A percentile compares a stretch with the other conserved stretches of the same genome.
Evolutionary conservation across 2,113 vertebrate species (phyloP).

Genomic region (Pollimyrus isidori): DNA sequence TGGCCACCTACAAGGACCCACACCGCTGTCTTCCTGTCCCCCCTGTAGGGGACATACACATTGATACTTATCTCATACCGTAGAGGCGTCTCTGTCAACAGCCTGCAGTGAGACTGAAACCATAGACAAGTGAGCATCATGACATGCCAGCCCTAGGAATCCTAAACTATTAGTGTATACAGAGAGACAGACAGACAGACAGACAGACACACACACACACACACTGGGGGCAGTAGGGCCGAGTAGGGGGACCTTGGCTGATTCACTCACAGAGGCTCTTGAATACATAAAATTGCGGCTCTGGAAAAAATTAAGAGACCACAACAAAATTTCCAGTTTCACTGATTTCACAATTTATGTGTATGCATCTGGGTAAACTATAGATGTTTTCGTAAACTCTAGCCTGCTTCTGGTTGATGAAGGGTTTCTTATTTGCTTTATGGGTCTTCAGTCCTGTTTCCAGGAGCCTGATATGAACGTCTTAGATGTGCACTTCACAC

Average conservation of each 20-base stretch:
- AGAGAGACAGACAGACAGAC: not conserved
- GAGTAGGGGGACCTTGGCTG: not conserved
- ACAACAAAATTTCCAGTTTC: not conserved
- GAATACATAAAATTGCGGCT: not conserved
- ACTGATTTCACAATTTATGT: too few relatives aligned
- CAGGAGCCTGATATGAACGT: too few relatives aligned
- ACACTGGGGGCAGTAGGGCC: not conserved
- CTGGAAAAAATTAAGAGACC: too few relatives aligned
- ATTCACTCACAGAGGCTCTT: not conserved
- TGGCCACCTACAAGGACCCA: not conserved
- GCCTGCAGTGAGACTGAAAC: not conserved
- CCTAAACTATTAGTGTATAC: not conserved
- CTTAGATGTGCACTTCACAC: too few relatives aligned
- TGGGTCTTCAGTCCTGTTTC: too few relatives aligned
- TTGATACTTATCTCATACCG: not conserved
- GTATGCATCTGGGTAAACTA: too few relatives aligned
- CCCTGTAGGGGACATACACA: not conserved
- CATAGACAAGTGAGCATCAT: not conserved
- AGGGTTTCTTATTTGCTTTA: too few relatives aligned
- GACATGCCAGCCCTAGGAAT: not conserved
- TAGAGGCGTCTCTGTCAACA: not conserved
- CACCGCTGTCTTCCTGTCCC: not conserved
- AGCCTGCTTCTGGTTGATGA: not conserved
- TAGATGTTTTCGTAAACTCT: not conserved
- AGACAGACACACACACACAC: not conserved